Evolutionary conservation across 2,888 invertebrate genomes (phyloP).

Genomic region (Ophion slaviceki): DNA sequence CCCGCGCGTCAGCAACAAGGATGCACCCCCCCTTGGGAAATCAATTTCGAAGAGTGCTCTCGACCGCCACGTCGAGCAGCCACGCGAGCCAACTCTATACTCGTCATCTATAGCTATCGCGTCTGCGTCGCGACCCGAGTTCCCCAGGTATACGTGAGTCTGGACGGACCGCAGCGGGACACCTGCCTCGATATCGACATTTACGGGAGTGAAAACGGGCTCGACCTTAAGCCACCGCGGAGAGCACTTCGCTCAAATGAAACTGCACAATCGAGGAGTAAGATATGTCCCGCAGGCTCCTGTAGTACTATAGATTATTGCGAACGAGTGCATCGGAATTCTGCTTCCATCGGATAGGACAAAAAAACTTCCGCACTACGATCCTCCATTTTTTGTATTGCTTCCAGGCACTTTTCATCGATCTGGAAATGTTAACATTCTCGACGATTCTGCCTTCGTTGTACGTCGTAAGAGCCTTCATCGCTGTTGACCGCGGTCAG

Average conservation of each 20-base stretch:
- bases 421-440: neutral
- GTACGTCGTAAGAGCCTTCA: too few relatives aligned
- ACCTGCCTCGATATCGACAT: slow-evolving; percentile 54
- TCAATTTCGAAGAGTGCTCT: slow-evolving; percentile 64
- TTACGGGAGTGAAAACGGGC: slow-evolving; percentile 40
- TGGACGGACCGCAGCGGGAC: slow-evolving; percentile 28
- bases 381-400: neutral
- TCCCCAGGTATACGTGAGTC: slow-evolving; percentile 32
- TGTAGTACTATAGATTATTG: neutral
- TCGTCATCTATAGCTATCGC: slow-evolving; percentile 17
- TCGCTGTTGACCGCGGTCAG: too few relatives aligned
- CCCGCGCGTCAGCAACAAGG: slow-evolving; percentile 47
- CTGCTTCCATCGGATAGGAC: neutral
- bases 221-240: slow-evolving; percentile 26
- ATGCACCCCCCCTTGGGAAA: slow-evolving; percentile 58
- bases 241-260: slow-evolving; percentile 29
- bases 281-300: neutral
- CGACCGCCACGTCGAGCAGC: slow-evolving; percentile 29
- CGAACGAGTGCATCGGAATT: neutral
- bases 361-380: neutral
- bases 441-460: too few relatives aligned
- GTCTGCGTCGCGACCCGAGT: slow-evolving; percentile 34
- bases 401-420: neutral
- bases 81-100: slow-evolving; percentile 34
- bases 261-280: slow-evolving; percentile 2